Conservation (phyloP, 2,797 vertebrate genomes). For the Allochrocebus solatus region DNA sequence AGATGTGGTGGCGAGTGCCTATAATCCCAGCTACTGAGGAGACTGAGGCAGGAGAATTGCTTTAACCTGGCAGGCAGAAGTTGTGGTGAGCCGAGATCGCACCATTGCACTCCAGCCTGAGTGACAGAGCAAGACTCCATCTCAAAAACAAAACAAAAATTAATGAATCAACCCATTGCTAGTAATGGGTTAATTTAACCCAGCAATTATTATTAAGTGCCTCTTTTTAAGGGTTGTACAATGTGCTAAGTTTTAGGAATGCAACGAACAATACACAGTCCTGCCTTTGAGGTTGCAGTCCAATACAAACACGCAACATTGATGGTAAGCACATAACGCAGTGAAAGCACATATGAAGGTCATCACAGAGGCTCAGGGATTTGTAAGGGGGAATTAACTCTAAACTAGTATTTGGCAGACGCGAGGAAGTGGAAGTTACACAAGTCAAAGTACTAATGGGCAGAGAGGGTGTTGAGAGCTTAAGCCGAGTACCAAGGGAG, state of each 20-base stretch:
- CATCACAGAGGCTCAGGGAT: not conserved
- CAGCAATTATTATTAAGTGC: not conserved
- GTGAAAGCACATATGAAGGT: not conserved
- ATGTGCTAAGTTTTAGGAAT: not conserved
- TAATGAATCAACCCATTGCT: not conserved
- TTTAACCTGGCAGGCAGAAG: too few species aligned
- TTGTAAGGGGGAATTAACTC: not conserved
- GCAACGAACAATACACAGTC: not conserved
- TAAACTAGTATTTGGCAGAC: not conserved
- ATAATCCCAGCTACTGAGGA: too few species aligned
- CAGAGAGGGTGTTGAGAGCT: not conserved
- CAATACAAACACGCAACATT: not conserved
- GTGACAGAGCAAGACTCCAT: too few species aligned
- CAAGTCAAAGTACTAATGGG: not conserved
- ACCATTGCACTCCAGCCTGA: too few species aligned
- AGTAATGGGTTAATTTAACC: not conserved
- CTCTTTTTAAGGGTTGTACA: not conserved
- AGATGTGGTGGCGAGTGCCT: too few species aligned
- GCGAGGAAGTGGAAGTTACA: not conserved
- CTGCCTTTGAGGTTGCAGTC: not conserved
- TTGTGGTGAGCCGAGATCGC: too few species aligned
- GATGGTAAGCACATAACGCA: not conserved
- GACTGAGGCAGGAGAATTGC: too few species aligned
- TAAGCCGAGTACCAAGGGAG: not conserved
- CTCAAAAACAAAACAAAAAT: not conserved